These are phyloP conservation scores for Hypocryptadius cinnamomeus DNA, from an alignment of 2,113 vertebrate genomes.

Conservation along the genomic window DNA sequence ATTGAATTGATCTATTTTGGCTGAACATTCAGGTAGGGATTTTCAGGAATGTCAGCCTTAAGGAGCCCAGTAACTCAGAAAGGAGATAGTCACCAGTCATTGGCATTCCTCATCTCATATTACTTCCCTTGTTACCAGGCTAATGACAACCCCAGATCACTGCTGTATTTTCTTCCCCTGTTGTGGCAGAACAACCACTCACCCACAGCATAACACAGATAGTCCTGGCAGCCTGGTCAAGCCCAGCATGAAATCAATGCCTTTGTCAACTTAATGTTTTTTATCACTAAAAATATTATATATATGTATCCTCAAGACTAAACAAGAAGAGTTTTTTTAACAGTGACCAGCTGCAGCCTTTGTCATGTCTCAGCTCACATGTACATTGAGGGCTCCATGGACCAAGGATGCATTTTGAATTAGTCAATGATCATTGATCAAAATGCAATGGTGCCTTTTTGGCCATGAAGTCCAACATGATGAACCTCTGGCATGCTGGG, in stretches of 20 bases:
- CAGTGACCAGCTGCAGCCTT: not conserved
- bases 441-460: not conserved
- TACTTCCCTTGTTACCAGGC: not conserved
- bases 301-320: not conserved
- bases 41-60: not conserved
- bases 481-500: accelerated
- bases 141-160: not conserved
- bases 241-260: not conserved
- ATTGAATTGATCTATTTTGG: not conserved
- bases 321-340: not conserved
- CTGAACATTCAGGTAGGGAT: not conserved
- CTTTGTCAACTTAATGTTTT: not conserved
- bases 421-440: not conserved
- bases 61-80: not conserved
- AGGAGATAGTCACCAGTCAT: not conserved
- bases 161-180: not conserved
- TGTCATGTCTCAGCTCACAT: not conserved
- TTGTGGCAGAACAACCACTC: not conserved
- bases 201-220: not conserved
- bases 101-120: not conserved
- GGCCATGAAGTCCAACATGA: not conserved
- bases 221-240: not conserved
- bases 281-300: not conserved
- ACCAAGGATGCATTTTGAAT: not conserved
- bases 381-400: not conserved